phyloP scores from a whole-genome alignment of 2,797 vertebrate species.

The Emys orbicularis region DNA sequence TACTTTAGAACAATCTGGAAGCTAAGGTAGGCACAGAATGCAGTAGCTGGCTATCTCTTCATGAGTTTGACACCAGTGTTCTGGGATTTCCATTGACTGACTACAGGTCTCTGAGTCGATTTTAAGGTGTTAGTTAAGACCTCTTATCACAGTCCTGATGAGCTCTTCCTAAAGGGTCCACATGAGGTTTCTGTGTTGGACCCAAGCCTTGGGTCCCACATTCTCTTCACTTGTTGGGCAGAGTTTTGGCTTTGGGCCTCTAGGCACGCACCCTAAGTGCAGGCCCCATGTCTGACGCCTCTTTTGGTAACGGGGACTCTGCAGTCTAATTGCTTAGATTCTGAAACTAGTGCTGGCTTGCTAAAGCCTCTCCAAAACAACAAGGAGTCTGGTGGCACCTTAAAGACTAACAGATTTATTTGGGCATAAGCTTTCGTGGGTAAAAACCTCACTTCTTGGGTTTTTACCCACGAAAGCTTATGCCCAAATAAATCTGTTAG shows the following conservation, averaged over 20 bases:
- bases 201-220: not conserved
- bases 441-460: too few species aligned
- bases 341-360: not conserved
- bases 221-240: not conserved
- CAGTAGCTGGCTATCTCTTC: not conserved
- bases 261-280: not conserved
- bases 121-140: not conserved
- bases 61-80: not conserved
- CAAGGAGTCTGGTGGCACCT: too few species aligned
- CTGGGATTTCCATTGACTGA: not conserved
- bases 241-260: not conserved
- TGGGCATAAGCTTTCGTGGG: too few species aligned
- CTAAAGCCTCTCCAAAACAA: not conserved
- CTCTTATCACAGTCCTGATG: not conserved
- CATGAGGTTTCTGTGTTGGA: not conserved
- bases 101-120: not conserved
- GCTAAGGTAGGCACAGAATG: not conserved
- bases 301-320: not conserved
- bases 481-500: too few species aligned
- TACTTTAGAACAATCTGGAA: not conserved
- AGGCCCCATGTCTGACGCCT: too few species aligned
- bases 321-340: not conserved
- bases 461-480: too few species aligned
- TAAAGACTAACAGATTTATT: too few species aligned
- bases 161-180: not conserved